Base-by-base conservation (phyloP, 2,888 invertebrate genomes). In the Lamellibrachia satsuma region DNA sequence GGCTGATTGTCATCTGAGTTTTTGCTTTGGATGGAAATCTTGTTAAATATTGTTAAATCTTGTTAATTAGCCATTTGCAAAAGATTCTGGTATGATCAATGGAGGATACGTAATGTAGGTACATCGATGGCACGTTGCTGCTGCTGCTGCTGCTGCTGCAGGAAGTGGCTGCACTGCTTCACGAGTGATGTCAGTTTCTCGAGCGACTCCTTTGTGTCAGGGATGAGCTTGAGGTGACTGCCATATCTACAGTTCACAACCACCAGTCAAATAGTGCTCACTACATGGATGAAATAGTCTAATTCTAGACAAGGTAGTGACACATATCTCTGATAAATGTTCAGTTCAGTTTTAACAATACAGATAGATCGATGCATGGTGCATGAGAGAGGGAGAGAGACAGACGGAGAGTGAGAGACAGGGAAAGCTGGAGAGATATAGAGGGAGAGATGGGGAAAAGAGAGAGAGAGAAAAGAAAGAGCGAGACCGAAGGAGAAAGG, bases 101-200 rank as follows among this genome's bases (percentile, higher is more conserved):
- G 57, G 94, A 95, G 95, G 95, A 96, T 96, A 96, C 96, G 94
- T 52, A 95, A 94, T 27, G 52, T 90, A 55, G 93, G 91, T 39
- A 52, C 91, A 51, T 91, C 11, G 52, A 52, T 90, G n/a, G 92
- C 51, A 60, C 95, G 95, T 94, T 96, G 96, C 75, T 75, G 75
- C 39, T 39, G 96, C 93, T 96, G 96, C 75, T 75, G 75, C 39
- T 39, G 96, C 93, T 96, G 95, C 91, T 95, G 94, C 51, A 96
- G 95, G 94, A 95, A 96, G 92, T 94, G 94, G 6, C 94, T 94
- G 39, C 94, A 94, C 93, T 95, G 95, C 93, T 95, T 95, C 15
- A 96, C 93, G 90, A 96, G 94, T 39, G 94, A 94, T 1, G 95
- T 95, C 92, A 96, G 94, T 92, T 94, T 95, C 90, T 96, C 96